phyloP scores from a whole-genome alignment of 2,113 vertebrate species.

The Petaurus breviceps region DNA sequence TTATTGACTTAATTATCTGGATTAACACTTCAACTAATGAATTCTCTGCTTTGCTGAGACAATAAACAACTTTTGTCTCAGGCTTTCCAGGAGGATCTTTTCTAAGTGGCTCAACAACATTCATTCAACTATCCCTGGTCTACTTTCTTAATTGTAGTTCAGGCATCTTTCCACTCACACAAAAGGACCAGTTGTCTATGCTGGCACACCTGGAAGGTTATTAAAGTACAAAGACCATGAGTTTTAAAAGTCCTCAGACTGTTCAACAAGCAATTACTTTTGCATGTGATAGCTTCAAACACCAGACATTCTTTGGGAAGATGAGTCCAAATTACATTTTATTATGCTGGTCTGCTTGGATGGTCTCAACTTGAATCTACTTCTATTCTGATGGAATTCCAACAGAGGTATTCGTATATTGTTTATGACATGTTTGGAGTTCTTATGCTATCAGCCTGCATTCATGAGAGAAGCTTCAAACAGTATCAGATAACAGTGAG shows the following conservation, averaged over 20 bases:
- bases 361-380: conserved; percentile 91
- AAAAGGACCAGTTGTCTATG: conserved; percentile 91
- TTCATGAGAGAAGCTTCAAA: conserved; percentile 93
- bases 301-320: conserved; percentile 93
- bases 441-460: conserved; percentile 91
- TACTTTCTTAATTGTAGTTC: conserved; percentile 85
- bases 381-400: conserved; percentile 94
- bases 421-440: conserved; percentile 97
- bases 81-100: conserved; percentile 78
- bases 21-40: conserved; percentile 71
- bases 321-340: conserved; percentile 99
- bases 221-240: conserved; percentile 86
- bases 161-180: conserved; percentile 83
- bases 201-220: conserved; percentile 94
- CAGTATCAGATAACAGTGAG: conserved; percentile 93
- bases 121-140: conserved; percentile 82
- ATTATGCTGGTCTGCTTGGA: conserved; percentile 91
- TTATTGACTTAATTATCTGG: conserved; percentile 73
- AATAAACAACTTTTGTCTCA: conserved; percentile 73
- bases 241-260: conserved; percentile 86
- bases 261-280: conserved; percentile 94
- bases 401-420: conserved; percentile 92
- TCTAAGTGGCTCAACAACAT: conserved; percentile 77
- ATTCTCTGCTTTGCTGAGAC: conserved; percentile 63
- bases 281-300: conserved; percentile 95